A percentile compares a stretch with the other conserved stretches of the same genome.
Evolutionary conservation across 2,888 invertebrate species (phyloP).

Genomic region (Aspidiotus rigidus): DNA sequence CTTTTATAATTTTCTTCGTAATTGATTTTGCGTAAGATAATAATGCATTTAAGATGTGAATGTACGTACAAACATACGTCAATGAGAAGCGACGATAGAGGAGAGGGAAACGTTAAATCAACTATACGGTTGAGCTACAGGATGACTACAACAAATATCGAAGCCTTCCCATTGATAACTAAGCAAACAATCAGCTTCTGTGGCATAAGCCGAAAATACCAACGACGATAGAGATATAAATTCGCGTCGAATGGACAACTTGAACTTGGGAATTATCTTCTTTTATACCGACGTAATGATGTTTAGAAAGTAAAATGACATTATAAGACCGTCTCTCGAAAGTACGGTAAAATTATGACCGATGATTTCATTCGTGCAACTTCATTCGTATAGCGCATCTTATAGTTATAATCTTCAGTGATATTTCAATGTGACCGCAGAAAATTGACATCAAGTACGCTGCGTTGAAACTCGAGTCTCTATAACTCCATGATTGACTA

Average conservation of each 20-base stretch:
- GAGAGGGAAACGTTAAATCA: too few relatives aligned
- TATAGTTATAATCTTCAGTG: neutral
- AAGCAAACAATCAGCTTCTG: conserved; percentile 3
- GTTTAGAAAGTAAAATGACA: conserved; percentile 31
- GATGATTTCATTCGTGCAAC: conserved; percentile 21
- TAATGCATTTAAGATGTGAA: neutral
- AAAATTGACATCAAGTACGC: too few relatives aligned
- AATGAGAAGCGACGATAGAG: neutral
- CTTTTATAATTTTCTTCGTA: neutral
- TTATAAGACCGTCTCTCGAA: conserved; percentile 16
- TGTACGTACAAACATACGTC: neutral
- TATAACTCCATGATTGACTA: too few relatives aligned
- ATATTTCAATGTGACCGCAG: too few relatives aligned
- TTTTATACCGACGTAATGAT: conserved; percentile 19
- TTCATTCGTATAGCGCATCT: neutral
- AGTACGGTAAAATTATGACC: conserved; percentile 22
- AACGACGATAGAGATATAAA: too few relatives aligned
- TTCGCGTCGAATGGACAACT: conserved; percentile 1
- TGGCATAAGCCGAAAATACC: too few relatives aligned
- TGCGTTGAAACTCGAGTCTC: too few relatives aligned
- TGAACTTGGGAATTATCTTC: conserved; percentile 26
- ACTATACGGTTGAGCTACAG: too few relatives aligned
- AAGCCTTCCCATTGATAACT: neutral
- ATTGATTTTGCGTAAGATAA: conserved; percentile 16
- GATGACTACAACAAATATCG: neutral